Percentiles rank a stretch among this genome's conserved stretches.
Conservation (phyloP, 2,797 vertebrate species). For the Phataginus tetradactyla region DNA sequence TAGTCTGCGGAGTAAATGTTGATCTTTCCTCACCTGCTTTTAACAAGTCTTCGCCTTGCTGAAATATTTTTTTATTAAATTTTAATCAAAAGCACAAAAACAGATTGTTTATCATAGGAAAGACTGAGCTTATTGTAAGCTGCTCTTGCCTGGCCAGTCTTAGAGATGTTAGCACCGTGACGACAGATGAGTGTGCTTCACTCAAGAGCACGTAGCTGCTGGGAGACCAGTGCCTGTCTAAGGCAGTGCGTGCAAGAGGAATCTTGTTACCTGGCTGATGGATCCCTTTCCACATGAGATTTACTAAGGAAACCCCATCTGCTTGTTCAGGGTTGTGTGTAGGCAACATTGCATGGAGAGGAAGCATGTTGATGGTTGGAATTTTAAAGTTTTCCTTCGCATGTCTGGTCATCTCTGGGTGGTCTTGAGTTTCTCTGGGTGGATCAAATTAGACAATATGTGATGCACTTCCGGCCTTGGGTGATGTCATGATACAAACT, state of each 20-base stretch:
- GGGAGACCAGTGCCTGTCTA: accelerated
- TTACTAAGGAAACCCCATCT: not conserved
- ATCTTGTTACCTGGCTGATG: too few species aligned
- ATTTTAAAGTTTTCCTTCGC: too few species aligned
- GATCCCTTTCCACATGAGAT: accelerated
- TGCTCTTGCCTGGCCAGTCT: not conserved
- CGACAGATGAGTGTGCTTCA: not conserved
- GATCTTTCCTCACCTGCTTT: constrained; percentile 88
- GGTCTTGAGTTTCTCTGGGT: not conserved
- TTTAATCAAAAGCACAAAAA: constrained; percentile 89
- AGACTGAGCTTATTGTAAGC: constrained; percentile 69
- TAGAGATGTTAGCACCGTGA: constrained; percentile 50
- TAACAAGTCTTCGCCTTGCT: constrained; percentile 81
- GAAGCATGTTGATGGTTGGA: not conserved
- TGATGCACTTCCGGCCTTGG: accelerated
- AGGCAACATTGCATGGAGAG: accelerated
- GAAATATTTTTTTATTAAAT: constrained; percentile 87
- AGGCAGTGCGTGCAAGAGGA: not conserved
- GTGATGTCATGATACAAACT: accelerated
- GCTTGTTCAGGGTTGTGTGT: not conserved
- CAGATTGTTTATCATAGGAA: constrained; percentile 82
- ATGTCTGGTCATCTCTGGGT: not conserved
- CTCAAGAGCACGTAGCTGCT: not conserved
- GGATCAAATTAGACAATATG: accelerated
- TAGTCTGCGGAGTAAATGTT: constrained; percentile 82